phyloP scores from a whole-genome alignment of 2,113 vertebrate species.

The Fukomys damarensis region DNA sequence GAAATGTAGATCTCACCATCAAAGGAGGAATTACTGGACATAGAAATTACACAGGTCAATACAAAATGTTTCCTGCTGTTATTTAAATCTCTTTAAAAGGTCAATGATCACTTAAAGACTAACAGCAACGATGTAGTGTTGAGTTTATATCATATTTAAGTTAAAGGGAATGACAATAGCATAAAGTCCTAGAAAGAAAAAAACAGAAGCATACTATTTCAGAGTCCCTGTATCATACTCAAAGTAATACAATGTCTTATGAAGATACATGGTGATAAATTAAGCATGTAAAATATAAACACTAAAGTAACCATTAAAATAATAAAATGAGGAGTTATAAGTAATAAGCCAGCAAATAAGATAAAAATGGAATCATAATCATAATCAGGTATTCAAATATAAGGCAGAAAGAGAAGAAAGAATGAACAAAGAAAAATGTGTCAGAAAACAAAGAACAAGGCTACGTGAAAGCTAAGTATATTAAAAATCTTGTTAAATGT shows the following conservation, averaged over 20 bases:
- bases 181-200: not conserved
- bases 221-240: not conserved
- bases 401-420: not conserved
- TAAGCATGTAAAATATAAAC: not conserved
- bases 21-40: not conserved
- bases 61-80: not conserved
- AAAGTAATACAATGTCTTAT: not conserved
- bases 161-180: not conserved
- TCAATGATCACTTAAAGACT: not conserved
- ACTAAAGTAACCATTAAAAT: not conserved
- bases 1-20: not conserved
- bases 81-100: constrained; percentile 1
- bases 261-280: not conserved
- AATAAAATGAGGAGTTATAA: not conserved
- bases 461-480: not conserved
- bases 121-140: not conserved
- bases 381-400: not conserved
- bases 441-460: not conserved
- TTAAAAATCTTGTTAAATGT: not conserved
- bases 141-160: not conserved
- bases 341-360: not conserved
- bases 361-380: not conserved
- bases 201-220: not conserved
- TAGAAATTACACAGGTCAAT: not conserved
- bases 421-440: not conserved